Percentiles rank a stretch among this genome's conserved stretches.
These are phyloP conservation scores for Aspidiotus rigidus DNA, from an alignment of 2,888 invertebrate genomes.

Conservation along the genomic window DNA sequence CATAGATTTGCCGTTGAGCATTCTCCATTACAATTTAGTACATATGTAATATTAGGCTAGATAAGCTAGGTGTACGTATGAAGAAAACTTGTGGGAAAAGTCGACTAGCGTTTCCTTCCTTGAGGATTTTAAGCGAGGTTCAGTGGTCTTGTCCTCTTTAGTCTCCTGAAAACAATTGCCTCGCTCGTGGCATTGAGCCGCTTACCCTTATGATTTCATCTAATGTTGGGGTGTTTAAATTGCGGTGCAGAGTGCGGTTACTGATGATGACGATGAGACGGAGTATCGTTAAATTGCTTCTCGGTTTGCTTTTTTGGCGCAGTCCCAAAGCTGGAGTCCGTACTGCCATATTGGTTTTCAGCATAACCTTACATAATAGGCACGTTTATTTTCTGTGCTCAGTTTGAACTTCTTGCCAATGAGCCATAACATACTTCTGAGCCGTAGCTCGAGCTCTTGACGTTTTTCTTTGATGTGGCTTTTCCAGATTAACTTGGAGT, in stretches of 20 bases:
- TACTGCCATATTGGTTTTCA: background rate
- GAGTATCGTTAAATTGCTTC: slow-evolving; percentile 10
- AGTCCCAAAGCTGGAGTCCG: background rate
- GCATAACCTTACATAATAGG: background rate
- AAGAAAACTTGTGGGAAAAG: background rate
- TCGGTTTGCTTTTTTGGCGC: background rate
- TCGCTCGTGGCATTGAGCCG: background rate
- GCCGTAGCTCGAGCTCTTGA: slow-evolving; percentile 4
- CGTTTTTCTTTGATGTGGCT: background rate
- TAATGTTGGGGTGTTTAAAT: slow-evolving; percentile 12
- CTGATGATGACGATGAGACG: slow-evolving; percentile 12
- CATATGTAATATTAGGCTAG: too few species aligned
- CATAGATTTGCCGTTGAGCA: background rate
- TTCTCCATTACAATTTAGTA: background rate
- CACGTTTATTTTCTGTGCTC: slow-evolving; percentile 1
- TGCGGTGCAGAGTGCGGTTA: slow-evolving; percentile 10
- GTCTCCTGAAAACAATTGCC: background rate
- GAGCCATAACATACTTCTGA: background rate
- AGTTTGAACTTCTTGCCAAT: background rate
- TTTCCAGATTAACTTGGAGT: background rate
- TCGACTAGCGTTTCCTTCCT: background rate
- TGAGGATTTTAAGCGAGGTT: background rate
- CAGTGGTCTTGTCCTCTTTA: background rate
- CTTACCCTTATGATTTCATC: background rate
- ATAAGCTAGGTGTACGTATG: background rate